Evolutionary conservation across 2,113 vertebrate species (phyloP), one percentile per base, ranked within the genome.

Genomic region (Pseudopodoces humilis): DNA sequence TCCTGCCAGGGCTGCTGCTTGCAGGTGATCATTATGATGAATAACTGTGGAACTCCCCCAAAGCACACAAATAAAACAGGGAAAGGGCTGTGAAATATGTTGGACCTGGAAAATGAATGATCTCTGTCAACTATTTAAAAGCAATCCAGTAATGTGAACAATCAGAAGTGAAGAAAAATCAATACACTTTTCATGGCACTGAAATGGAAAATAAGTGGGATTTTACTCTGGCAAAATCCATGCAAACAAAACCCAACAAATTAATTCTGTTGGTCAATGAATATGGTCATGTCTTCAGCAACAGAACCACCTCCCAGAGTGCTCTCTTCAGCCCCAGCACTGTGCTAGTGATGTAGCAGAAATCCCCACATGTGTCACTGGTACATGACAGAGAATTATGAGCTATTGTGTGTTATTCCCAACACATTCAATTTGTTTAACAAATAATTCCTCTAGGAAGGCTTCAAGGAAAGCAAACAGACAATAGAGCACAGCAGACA

Each of bases 161-260:
- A 97, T 96, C 94, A 96, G 95, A 97, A 95, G 86, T 68, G 93
- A 98, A 86, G 94, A 95, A 97, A 98, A 98, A 98, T 98, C 97
- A 59, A 98, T 97, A 47, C 1, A 4, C 83, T 96, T 95, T 96
- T 95, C 74, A n/a, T 58, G 55, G 92, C 30, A 55, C 94, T 96
- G 95, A 95, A 97, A 95, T 86, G 83, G 95, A 97, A 97, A 98
- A 93, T 93, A 97, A 97, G 93, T 74, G 92, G 95, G 83, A 89
- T 95, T 97, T 96, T 95, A 89, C 87, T 96, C 83, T 65, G 64
- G 93, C 86, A 92, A 83, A 88, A 94, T 35, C 85, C 82, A 62
- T 27, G 79, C 90, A 83, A 72, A 90, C 71, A 94, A 91, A 92
- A 46, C 90, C 82, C 56, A 72, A 8, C 44, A 84, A 94, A 96